Base-by-base conservation (phyloP, 2,888 invertebrate species). In the Trichogramma dendrolimi region DNA sequence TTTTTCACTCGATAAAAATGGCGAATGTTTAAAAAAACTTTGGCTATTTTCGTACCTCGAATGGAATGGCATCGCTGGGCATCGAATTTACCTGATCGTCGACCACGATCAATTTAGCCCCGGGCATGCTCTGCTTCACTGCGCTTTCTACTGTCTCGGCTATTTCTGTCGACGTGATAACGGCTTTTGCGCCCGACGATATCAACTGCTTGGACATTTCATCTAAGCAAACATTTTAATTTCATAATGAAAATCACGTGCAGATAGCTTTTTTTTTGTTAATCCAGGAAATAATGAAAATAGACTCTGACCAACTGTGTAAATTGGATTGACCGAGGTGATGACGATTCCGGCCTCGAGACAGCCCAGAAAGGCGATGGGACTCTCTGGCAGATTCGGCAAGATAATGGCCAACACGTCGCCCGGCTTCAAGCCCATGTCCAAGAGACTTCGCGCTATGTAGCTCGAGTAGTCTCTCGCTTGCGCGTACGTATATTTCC, bases 341-440 rank as follows among this genome's bases (percentile, higher is more conserved):
- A 88, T 83, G 8, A 86, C 72, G 1, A 88, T 80, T 1, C 89
- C 90, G 50, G 90, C 91, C 70, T 87, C 86, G 42, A 89, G 71
- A 41, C 85, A 82, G 0, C 90, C 92, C 71, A 90, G 72, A 7
- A 84, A 75, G 2, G 86, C 83, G 10, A 91, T 80, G 0, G 87
- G 84, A 72, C 84, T 89, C 77, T 93, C 92, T 0, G 92, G 91
- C 39, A 87, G 71, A 75, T 93, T 93, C 0, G 91, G 90, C 60
- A 91, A 73, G 71, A 90, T 84, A 5, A 92, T 70, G 1, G 87
- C 88, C 1, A 92, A 76, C 0, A 87, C 83, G 71, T 92, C 89
- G 0, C 87, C 86, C 66, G 84, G 83, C 58, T 79, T 79, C 10
- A 91, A 75, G 62, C 87, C 86, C 57, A 90, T 83, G 72, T 87